Evolutionary conservation across 1,140 invertebrate species (phyloP).

Genomic region (Temnothorax longispinosus): DNA sequence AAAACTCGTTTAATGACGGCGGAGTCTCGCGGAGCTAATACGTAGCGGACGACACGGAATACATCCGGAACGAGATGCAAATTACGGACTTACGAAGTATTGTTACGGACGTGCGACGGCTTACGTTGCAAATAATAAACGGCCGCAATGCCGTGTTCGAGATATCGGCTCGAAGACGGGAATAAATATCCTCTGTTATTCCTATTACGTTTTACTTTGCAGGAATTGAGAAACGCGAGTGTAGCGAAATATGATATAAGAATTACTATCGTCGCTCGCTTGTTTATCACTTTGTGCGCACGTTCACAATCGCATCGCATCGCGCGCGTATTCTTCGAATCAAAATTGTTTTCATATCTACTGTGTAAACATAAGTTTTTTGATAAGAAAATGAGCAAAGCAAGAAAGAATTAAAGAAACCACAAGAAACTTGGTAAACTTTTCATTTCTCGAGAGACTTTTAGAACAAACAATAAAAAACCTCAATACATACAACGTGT

Average conservation of each 20-base stretch:
- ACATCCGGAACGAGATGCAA: constrained; percentile 75
- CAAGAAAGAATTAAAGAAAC: not conserved
- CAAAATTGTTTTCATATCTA: not conserved
- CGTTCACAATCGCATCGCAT: constrained; percentile 16
- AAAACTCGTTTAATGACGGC: constrained; percentile 74
- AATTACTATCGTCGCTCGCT: not conserved
- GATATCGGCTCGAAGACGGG: constrained; percentile 44
- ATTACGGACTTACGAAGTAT: constrained; percentile 75
- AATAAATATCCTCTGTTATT: constrained; percentile 54
- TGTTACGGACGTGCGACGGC: constrained; percentile 71
- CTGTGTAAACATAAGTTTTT: not conserved
- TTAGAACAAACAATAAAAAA: not conserved
- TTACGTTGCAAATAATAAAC: constrained; percentile 73
- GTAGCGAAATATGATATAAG: not conserved
- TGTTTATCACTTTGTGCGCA: constrained; percentile 25
- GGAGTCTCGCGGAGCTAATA: constrained; percentile 64
- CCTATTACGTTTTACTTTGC: constrained; percentile 51
- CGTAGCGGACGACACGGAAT: constrained; percentile 72
- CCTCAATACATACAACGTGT: not conserved
- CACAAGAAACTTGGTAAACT: not conserved
- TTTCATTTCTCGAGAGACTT: not conserved
- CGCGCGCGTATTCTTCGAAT: not conserved
- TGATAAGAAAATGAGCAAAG: not conserved
- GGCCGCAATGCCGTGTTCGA: constrained; percentile 44
- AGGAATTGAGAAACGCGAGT: constrained; percentile 45